Conservation (phyloP, 1,140 invertebrate species). For the Nasonia longicornis region DNA sequence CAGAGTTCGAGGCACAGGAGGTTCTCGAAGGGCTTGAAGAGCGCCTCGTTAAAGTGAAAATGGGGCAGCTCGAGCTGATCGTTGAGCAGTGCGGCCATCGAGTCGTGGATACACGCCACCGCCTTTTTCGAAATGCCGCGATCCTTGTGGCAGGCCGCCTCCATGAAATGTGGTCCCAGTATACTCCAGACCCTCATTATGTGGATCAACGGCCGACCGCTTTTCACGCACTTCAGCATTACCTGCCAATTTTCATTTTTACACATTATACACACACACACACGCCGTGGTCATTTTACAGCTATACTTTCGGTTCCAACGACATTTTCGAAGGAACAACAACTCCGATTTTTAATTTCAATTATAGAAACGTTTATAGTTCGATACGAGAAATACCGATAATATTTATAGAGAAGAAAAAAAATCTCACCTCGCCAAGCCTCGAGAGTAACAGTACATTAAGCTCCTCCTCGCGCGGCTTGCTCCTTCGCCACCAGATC, state of each 20-base stretch:
- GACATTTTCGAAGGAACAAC: not conserved
- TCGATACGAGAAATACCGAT: not conserved
- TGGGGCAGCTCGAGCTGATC: slow-evolving; percentile 90
- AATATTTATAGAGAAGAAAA: not conserved
- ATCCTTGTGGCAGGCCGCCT: slow-evolving; percentile 93
- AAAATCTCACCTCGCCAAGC: slow-evolving; percentile 78
- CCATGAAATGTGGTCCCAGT: slow-evolving; percentile 91
- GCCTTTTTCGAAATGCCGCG: slow-evolving; percentile 89
- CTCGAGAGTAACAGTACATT: slow-evolving; percentile 79
- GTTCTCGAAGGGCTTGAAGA: slow-evolving; percentile 96
- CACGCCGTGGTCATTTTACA: not conserved
- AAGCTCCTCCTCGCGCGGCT: slow-evolving; percentile 70
- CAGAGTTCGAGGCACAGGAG: slow-evolving; percentile 91
- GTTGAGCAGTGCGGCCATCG: slow-evolving; percentile 88
- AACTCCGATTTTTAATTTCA: not conserved
- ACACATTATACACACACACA: not conserved
- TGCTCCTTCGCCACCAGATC: slow-evolving; percentile 71
- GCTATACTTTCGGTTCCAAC: not conserved
- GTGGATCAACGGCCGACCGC: slow-evolving; percentile 88
- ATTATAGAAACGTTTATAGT: too few relatives aligned
- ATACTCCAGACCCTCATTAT: slow-evolving; percentile 92
- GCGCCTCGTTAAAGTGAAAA: slow-evolving; percentile 95
- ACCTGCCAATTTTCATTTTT: slow-evolving; percentile 28
- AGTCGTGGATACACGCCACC: slow-evolving; percentile 93
- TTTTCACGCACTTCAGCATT: slow-evolving; percentile 86